Evolutionary conservation across 2,113 vertebrate species (phyloP).

Genomic region (Athene cunicularia): DNA sequence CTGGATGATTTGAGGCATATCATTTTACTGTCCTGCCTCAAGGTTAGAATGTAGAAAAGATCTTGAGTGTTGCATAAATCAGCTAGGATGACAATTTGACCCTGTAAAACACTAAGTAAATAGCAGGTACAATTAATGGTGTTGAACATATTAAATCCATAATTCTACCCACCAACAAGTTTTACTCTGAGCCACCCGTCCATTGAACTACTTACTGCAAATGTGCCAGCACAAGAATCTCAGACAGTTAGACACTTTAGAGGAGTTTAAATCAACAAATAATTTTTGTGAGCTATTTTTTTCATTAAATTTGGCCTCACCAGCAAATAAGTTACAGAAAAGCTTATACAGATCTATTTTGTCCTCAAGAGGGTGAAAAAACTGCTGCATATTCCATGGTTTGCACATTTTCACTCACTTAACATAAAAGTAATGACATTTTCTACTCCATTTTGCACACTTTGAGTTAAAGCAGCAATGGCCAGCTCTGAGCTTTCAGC

Average conservation of each 20-base stretch:
- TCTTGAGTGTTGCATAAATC: not conserved
- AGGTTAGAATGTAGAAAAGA: not conserved
- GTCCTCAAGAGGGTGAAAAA: not conserved
- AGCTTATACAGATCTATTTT: not conserved
- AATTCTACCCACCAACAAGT: not conserved
- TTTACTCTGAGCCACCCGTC: not conserved
- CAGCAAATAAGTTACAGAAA: not conserved
- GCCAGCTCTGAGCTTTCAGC: not conserved
- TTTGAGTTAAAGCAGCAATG: not conserved
- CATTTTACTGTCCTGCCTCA: not conserved
- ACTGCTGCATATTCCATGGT: not conserved
- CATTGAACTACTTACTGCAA: not conserved
- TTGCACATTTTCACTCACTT: not conserved
- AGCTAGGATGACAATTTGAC: not conserved
- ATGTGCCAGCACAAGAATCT: not conserved
- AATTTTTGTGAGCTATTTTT: not conserved
- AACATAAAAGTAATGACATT: not conserved
- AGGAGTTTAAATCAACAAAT: not conserved
- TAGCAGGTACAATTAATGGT: not conserved
- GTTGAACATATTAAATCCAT: not conserved
- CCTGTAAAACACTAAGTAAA: not conserved
- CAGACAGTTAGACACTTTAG: not conserved
- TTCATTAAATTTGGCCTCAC: not conserved
- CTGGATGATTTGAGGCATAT: not conserved
- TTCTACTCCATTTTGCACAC: not conserved